phyloP scores from a whole-genome alignment of 2,888 invertebrate genomes.

The Phragmatobia fuliginosa region DNA sequence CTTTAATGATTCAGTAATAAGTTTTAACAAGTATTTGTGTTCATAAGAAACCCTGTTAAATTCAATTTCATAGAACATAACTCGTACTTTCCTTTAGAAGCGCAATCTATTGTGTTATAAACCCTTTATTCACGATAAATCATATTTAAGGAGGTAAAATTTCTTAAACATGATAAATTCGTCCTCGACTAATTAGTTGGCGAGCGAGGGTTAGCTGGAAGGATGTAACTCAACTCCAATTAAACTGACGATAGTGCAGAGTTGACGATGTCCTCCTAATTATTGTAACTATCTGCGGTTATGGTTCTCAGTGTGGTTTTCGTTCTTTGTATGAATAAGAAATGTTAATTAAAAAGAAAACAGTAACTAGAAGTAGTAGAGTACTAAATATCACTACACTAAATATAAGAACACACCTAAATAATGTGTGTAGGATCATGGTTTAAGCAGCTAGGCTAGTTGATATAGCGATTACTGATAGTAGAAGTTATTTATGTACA shows the following conservation, averaged over 20 bases:
- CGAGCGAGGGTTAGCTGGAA: conserved; percentile 39
- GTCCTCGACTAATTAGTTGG: conserved; percentile 42
- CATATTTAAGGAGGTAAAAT: conserved; percentile 43
- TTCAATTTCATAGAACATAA: conserved; percentile 14
- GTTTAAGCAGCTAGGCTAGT: neutral
- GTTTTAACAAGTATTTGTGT: conserved; percentile 10
- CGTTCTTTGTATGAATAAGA: neutral
- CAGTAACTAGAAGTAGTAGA: too few relatives aligned
- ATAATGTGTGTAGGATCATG: neutral
- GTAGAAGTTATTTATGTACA: too few relatives aligned
- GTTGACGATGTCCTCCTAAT: conserved; percentile 25
- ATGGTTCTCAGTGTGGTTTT: conserved; percentile 22
- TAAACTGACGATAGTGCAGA: conserved; percentile 33
- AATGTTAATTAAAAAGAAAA: neutral
- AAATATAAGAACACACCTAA: neutral
- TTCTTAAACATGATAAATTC: conserved; percentile 52
- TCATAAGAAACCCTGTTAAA: conserved; percentile 17
- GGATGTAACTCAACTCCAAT: conserved; percentile 53
- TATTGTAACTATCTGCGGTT: conserved; percentile 36
- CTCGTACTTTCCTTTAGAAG: conserved; percentile 15
- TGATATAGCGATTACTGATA: too few relatives aligned
- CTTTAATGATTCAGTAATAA: neutral
- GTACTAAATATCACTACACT: too few relatives aligned
- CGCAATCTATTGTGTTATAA: conserved; percentile 28
- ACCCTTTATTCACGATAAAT: conserved; percentile 38